Evolutionary conservation across 2,888 invertebrate species (phyloP).

Genomic region (Caenorhabditis sulstoni): DNA sequence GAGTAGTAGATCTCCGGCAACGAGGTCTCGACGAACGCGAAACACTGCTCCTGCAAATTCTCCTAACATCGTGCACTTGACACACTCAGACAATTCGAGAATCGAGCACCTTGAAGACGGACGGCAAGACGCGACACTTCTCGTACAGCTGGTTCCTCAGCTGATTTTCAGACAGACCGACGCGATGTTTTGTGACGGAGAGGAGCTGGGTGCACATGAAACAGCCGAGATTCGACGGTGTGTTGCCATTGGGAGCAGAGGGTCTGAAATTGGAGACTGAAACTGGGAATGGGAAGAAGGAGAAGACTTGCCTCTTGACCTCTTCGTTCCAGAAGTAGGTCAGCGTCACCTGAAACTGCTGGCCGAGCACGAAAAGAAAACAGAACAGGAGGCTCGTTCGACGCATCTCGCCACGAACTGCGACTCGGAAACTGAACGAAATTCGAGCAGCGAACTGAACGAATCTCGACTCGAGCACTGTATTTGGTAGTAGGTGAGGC

Average conservation of each 20-base stretch:
- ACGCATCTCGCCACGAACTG: background rate
- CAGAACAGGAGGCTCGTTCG: background rate
- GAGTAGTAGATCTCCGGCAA: conserved; percentile 76
- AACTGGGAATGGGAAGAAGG: too few species aligned
- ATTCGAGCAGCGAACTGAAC: conserved; percentile 18
- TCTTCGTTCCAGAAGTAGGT: conserved; percentile 54
- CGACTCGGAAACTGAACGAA: conserved; percentile 7
- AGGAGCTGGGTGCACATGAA: conserved; percentile 75
- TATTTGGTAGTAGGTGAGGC: conserved; percentile 26
- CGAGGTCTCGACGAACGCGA: conserved; percentile 72
- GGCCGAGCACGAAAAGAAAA: conserved; percentile 14
- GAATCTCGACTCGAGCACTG: conserved; percentile 45
- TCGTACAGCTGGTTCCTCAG: conserved; percentile 68
- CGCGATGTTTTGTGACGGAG: conserved; percentile 73
- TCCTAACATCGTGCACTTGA: conserved; percentile 46
- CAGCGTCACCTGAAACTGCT: conserved; percentile 20
- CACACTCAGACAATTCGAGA: conserved; percentile 7
- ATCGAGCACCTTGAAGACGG: conserved; percentile 66
- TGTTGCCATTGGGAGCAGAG: conserved; percentile 8
- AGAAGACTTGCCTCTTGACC: background rate
- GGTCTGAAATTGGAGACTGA: conserved; percentile 11
- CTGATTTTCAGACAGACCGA: conserved; percentile 73
- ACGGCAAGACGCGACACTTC: conserved; percentile 71
- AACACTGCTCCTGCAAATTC: conserved; percentile 72
- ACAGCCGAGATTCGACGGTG: conserved; percentile 71